Base-by-base conservation (phyloP, 2,797 vertebrate species). In the Spinus pinus region DNA sequence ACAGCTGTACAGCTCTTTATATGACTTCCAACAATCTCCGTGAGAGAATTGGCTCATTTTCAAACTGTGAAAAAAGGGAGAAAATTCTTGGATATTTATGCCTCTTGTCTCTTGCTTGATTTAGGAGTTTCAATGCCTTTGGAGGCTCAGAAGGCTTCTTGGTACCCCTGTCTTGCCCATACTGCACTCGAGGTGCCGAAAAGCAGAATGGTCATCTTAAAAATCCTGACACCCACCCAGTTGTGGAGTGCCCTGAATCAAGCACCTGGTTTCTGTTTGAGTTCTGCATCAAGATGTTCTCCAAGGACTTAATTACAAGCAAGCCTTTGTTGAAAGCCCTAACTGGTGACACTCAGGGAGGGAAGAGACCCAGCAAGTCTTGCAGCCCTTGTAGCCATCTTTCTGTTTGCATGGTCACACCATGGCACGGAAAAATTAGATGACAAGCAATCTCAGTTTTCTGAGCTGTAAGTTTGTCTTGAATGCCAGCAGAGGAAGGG, bases 171-270 rank as follows among this genome's bases (percentile, higher is more conserved):
- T 35, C 35, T 86, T 90, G 25, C 24, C n/a, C 4, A 0, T 58
- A 37, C 62, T 61, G 33, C 22, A 27, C 31, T 57, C 0, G 0
- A 49, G 24, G n/a, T 42, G 23, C 65, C 22, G 53, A 41, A 77
- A 65, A 17, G 9, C 9, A 47, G 35, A 61, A 23, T 1, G 25
- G n/a, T 35, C 16, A 23, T 64, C 73, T 57, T 60, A 42, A 80
- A 70, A 88, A 78, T 64, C 19, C 46, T 47, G 61, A 81, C 18
- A 61, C 8, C 2, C 27, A 30, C 6, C 30, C 57, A 49, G 24
- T 10, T 1, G 0, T 54, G 13, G 17, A 56, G 30, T 12, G 2
- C 6, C 9, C 33, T 49, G 28, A 19, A 60, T 16, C 14, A 31
- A 9, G 7, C 9, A 8, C 27, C 20, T 33, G 9, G 14, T 74